These are phyloP conservation scores for Chondrosia reniformis DNA, from an alignment of 37 sponge, comb jelly and placozoan species.

Conservation along the genomic window DNA sequence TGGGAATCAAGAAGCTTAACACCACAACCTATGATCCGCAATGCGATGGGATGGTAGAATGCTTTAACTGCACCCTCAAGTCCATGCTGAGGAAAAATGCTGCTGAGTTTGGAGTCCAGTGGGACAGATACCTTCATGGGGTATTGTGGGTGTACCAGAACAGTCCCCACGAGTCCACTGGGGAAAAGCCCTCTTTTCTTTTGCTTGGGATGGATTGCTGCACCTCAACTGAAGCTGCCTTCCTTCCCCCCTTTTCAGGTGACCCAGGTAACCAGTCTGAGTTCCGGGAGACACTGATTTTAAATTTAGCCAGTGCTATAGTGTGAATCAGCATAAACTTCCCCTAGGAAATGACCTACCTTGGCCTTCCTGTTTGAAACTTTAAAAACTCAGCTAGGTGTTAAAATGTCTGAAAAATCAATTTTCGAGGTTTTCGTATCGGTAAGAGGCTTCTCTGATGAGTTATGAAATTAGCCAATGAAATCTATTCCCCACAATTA, in stretches of 20 bases:
- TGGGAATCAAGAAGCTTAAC: conserved; percentile 41
- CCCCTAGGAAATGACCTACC: too few relatives aligned
- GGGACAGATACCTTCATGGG: conserved; percentile 39
- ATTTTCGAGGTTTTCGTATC: too few relatives aligned
- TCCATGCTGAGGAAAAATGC: conserved; percentile 39
- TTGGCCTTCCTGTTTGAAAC: too few relatives aligned
- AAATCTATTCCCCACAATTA: too few relatives aligned
- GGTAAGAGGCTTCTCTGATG: too few relatives aligned
- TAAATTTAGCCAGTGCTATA: too few relatives aligned
- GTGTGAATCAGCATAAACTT: too few relatives aligned
- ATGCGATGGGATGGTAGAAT: conserved; percentile 42
- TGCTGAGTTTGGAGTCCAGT: conserved; percentile 27
- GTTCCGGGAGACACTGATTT: conserved; percentile 33
- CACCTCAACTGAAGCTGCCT: conserved; percentile 38
- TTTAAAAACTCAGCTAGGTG: too few relatives aligned
- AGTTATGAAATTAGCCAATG: too few relatives aligned
- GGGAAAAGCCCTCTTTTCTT: conserved; percentile 48
- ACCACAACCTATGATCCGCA: conserved; percentile 48
- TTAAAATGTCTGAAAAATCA: too few relatives aligned
- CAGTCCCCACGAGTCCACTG: conserved; percentile 48
- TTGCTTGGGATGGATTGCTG: conserved; percentile 42
- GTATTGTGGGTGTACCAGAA: conserved; percentile 53
- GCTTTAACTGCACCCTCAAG: conserved; percentile 45
- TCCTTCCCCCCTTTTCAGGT: conserved; percentile 15
- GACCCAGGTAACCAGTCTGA: conserved; percentile 12